Base-by-base conservation (phyloP, 2,888 invertebrate species). In the Agrochola lota region DNA sequence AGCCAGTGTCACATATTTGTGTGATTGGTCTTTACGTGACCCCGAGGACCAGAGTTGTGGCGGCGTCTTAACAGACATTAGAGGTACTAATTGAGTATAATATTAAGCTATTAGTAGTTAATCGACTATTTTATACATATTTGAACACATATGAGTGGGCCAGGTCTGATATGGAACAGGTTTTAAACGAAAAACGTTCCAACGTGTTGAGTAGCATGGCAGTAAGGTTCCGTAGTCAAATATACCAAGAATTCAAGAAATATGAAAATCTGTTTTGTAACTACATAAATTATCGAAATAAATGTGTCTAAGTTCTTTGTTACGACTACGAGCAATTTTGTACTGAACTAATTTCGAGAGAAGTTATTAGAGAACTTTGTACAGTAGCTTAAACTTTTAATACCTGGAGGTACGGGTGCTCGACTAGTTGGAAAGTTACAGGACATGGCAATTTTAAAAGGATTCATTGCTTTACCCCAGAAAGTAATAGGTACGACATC, bases 111-210 rank as follows among this genome's bases (percentile, higher is more conserved):
- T 83, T 78, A 71, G 40, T 35, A 15, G 26, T 30, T 73, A 70
- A 83, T 73, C 12, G 70, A 43, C 30, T 11, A 68, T 74, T 82
- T 62, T 35, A 23, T 46, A 75, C n/a, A 17, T 62, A 84, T 64
- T 76, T 68, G 23, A 73, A 57, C 57, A 55, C 26, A 59, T 52
- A 52, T 30, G 62, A 52, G 30, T 59, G 55, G 70, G 74, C 77
- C 67, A 84, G 63, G 23, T 73, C 72, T 73, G 77, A 80, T 80
- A 64, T 62, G 9, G 46, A 80, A 80, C 84, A 23, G 46, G 75
- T 84, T 80, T 40, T 9, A 20, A 46, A 63, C 6, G 49, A 71
- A 71, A 71, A 62, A 71, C 23, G 4, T 59, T 63, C 12, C 0
- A 52, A 46, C 0, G 9, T 57, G 7, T n/a, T 78, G 3, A 52